Evolutionary conservation across 2,113 vertebrate species (phyloP).

Genomic region (Cercocebus atys): DNA sequence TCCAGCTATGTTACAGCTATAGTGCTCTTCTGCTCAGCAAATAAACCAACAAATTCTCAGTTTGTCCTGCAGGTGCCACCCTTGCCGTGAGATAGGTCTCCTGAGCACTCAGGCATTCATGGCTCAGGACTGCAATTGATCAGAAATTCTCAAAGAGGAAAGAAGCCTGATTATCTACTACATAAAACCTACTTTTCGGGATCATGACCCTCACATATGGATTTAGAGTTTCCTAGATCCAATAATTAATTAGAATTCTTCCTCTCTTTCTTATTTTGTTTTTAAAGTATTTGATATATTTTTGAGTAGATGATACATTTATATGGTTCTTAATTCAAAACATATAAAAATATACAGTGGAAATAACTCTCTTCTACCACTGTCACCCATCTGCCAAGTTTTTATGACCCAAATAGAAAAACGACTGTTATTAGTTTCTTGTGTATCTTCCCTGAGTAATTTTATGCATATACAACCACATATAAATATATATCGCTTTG

Average conservation of each 20-base stretch:
- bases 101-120: not conserved
- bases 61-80: constrained; percentile 30
- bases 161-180: not conserved
- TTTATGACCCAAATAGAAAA: constrained; percentile 7
- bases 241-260: not conserved
- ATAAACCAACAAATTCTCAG: not conserved
- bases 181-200: not conserved
- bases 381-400: not conserved
- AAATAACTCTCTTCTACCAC: not conserved
- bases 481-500: not conserved
- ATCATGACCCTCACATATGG: not conserved
- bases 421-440: not conserved
- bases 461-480: not conserved
- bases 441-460: not conserved
- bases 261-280: not conserved
- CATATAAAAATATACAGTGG: not conserved
- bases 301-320: constrained; percentile 1
- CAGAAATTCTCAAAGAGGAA: not conserved
- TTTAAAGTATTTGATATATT: not conserved
- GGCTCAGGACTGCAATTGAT: not conserved
- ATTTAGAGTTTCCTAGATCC: not conserved
- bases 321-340: not conserved
- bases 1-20: not conserved
- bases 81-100: not conserved
- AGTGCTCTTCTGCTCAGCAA: not conserved